phyloP scores from a whole-genome alignment of 2,113 vertebrate species.

The Apaloderma vittatum region DNA sequence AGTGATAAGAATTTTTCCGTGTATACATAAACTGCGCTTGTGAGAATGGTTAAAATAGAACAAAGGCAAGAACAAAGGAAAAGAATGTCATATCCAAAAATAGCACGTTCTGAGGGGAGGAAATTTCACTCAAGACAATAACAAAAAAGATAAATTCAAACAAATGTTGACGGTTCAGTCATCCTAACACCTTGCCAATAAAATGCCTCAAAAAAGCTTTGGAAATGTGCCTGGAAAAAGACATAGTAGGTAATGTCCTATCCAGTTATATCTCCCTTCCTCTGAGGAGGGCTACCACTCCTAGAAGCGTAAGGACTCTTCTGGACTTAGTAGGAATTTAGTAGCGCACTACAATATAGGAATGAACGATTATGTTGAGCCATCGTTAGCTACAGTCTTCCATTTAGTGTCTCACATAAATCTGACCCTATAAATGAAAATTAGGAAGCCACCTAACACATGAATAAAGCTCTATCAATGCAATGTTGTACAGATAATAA shows the following conservation, averaged over 20 bases:
- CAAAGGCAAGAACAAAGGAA: not conserved
- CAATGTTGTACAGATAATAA: not conserved
- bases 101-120: rapidly evolving
- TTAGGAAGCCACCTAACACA: not conserved
- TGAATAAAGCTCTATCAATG: not conserved
- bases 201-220: not conserved
- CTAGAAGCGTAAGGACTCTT: not conserved
- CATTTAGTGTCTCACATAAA: not conserved
- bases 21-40: not conserved
- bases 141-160: not conserved
- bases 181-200: not conserved
- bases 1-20: not conserved
- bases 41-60: not conserved
- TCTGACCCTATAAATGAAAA: not conserved
- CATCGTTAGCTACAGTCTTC: not conserved
- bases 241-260: not conserved
- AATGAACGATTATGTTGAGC: not conserved
- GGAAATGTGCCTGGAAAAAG: not conserved
- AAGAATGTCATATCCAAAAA: not conserved
- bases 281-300: not conserved
- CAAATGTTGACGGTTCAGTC: not conserved
- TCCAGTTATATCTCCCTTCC: not conserved
- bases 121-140: not conserved
- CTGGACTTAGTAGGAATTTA: not conserved
- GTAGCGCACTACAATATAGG: not conserved